Conservation (phyloP, 2,113 vertebrate species). For the Ceyx margarethae region DNA sequence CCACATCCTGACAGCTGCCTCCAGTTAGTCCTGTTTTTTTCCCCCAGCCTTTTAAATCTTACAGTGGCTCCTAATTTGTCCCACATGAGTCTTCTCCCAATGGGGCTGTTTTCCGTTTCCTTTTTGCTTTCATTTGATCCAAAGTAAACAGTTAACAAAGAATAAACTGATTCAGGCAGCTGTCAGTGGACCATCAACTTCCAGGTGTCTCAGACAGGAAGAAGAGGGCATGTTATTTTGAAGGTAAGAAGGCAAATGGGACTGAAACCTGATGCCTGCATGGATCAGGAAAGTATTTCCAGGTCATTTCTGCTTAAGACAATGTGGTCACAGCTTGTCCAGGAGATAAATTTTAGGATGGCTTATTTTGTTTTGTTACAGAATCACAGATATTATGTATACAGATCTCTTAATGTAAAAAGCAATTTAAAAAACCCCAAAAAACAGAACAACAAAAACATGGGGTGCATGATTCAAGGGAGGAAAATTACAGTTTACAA, state of each 20-base stretch:
- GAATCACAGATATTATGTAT: not conserved
- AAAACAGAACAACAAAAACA: not conserved
- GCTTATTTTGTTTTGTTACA: not conserved
- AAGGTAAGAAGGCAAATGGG: not conserved
- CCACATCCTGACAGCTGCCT: conserved; percentile 78
- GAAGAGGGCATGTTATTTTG: conserved; percentile 8
- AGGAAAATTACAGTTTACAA: not conserved
- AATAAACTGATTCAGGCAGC: conserved; percentile 71
- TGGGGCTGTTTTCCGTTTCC: conserved; percentile 59
- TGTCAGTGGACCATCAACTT: conserved; percentile 63
- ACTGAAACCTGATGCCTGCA: not conserved
- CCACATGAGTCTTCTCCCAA: conserved; percentile 74
- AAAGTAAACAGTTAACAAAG: conserved; percentile 69
- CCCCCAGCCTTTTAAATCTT: conserved; percentile 59
- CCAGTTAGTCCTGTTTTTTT: conserved; percentile 52
- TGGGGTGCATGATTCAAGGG: not conserved
- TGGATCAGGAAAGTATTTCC: not conserved
- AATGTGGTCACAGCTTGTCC: not conserved
- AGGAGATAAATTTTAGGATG: not conserved
- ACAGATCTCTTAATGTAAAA: not conserved
- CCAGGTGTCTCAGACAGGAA: conserved; percentile 56
- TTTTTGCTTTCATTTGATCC: conserved; percentile 57
- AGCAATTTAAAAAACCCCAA: not conserved
- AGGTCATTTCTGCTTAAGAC: not conserved
- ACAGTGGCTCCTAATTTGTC: conserved; percentile 79